These are phyloP conservation scores for Nomada fabriciana DNA, from an alignment of 2,888 invertebrate genomes.

Conservation along the genomic window DNA sequence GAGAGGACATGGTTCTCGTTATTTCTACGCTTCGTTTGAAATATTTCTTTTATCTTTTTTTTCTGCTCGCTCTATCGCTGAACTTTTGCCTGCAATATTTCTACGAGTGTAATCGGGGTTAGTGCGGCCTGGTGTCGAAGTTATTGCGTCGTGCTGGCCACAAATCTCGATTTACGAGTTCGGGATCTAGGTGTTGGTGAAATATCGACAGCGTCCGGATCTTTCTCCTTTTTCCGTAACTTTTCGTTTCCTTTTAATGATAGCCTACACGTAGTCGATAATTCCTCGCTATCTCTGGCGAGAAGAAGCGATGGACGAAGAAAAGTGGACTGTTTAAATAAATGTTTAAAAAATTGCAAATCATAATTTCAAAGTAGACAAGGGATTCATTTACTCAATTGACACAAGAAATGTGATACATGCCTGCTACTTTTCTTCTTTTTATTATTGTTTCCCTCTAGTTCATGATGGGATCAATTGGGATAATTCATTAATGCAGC, in stretches of 20 bases:
- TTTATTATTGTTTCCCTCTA: no score
- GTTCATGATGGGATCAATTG: no score
- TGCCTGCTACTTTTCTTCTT: no score
- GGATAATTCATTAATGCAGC: no score
- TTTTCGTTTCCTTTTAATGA: conserved; percentile 47
- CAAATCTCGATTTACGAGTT: conserved; percentile 61
- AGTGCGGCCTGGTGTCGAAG: conserved; percentile 41
- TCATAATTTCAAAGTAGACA: not conserved
- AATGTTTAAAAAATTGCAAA: no score
- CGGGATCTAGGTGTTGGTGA: conserved; percentile 50
- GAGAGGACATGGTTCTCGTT: not conserved
- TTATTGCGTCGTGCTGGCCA: conserved; percentile 43
- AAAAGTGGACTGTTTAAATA: no score
- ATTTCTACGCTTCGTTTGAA: not conserved
- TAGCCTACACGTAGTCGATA: conserved; percentile 28
- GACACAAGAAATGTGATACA: no score
- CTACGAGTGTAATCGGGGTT: conserved; percentile 46
- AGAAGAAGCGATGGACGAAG: no score
- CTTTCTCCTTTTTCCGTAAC: conserved; percentile 33
- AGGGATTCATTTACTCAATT: no score
- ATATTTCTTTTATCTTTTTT: not conserved
- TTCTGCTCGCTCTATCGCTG: not conserved
- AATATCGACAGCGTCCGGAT: conserved; percentile 50
- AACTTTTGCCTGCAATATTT: conserved; percentile 41
- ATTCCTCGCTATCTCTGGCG: not conserved